Percentiles rank a stretch among this genome's conserved stretches.
phyloP scores from a whole-genome alignment of 2,113 vertebrate genomes.

The Prietella phreatophila region DNA sequence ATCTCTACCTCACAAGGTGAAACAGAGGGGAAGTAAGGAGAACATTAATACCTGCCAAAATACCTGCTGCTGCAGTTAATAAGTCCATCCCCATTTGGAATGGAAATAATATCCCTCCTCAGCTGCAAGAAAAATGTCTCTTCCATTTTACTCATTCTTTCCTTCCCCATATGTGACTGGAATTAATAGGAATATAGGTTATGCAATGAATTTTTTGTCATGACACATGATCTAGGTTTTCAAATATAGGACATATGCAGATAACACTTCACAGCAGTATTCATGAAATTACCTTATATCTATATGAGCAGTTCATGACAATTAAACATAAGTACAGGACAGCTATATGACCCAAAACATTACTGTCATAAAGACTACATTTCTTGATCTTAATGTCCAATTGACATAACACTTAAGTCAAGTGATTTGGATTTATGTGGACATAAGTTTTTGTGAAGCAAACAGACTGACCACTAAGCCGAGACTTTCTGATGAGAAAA shows the following conservation, averaged over 20 bases:
- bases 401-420: neutral
- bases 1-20: constrained; percentile 77
- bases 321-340: neutral
- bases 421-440: neutral
- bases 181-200: constrained; percentile 64
- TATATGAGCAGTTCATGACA: neutral
- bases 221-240: constrained; percentile 33
- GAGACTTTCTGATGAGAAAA: neutral
- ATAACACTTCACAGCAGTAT: neutral
- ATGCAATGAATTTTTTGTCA: constrained; percentile 64
- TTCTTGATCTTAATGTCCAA: neutral
- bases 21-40: constrained; percentile 65
- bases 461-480: no score
- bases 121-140: constrained; percentile 66
- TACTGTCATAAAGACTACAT: neutral
- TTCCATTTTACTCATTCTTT: constrained; percentile 42
- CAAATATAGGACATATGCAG: neutral
- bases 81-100: constrained; percentile 75
- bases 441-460: neutral
- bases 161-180: constrained; percentile 31
- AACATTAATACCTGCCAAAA: constrained; percentile 88
- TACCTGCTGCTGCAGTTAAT: constrained; percentile 67
- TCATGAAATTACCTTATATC: neutral
- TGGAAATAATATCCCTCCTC: constrained; percentile 67
- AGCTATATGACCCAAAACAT: neutral